Percentiles rank a stretch among this genome's conserved stretches.
phyloP scores from a whole-genome alignment of 2,888 invertebrate species.

The Steinernema hermaphroditum region DNA sequence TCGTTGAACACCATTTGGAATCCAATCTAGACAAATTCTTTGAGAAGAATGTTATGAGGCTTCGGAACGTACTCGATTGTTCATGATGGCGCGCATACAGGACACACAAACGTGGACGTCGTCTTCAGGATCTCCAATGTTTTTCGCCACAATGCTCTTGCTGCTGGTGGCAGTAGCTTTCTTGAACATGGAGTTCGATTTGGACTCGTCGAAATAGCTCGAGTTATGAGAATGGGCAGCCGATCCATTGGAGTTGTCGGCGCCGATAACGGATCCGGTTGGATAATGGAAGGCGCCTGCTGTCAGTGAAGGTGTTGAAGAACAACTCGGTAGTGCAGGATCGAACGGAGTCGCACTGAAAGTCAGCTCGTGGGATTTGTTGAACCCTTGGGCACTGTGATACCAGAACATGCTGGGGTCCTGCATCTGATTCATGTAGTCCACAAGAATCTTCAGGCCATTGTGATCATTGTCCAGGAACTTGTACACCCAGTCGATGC shows the following conservation, averaged over 20 bases:
- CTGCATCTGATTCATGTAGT: constrained; percentile 79
- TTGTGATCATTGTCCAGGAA: constrained; percentile 94
- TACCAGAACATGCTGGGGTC: constrained; percentile 76
- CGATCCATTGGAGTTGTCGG: neutral
- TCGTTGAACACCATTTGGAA: constrained; percentile 96
- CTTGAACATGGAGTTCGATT: constrained; percentile 18
- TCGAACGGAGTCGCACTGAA: constrained; percentile 8
- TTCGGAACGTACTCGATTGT: constrained; percentile 78
- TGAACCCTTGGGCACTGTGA: constrained; percentile 38
- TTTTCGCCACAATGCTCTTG: constrained; percentile 43
- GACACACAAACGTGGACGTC: constrained; percentile 99
- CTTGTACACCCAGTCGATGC: constrained; percentile 99
- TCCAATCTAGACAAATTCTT: constrained; percentile 52
- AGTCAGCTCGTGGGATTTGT: neutral
- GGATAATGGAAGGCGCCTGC: neutral
- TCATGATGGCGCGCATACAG: constrained; percentile 99
- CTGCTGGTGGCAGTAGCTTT: constrained; percentile 20
- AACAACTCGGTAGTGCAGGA: neutral
- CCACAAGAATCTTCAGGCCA: constrained; percentile 92
- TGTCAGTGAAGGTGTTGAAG: neutral
- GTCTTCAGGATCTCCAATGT: constrained; percentile 72
- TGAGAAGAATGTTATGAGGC: constrained; percentile 28
- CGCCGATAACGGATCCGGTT: neutral
- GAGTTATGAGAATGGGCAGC: too few species aligned
- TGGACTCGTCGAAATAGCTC: neutral